Conservation (phyloP, 1,140 invertebrate genomes). For the Whitmania pigra region DNA sequence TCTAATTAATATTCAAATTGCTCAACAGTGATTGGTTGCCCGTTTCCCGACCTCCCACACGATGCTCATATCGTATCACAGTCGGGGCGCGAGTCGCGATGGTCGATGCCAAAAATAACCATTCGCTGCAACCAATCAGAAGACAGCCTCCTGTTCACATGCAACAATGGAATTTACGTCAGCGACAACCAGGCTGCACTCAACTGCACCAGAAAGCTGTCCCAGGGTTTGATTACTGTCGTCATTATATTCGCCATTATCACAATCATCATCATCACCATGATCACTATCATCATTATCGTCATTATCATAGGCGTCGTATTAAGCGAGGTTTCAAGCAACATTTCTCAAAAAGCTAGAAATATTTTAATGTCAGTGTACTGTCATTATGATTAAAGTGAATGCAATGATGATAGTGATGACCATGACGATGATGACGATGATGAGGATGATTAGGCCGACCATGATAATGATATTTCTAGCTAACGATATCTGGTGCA, state of each 20-base stretch:
- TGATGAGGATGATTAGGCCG: neutral
- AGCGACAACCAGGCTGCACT: neutral
- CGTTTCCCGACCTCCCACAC: no score
- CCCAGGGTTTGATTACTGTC: neutral
- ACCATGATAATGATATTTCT: neutral
- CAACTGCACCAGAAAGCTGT: neutral
- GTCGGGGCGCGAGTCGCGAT: no score
- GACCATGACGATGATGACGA: neutral
- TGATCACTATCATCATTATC: slow-evolving; percentile 11
- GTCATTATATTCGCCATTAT: slow-evolving; percentile 8
- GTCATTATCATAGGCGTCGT: slow-evolving; percentile 5
- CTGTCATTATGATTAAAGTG: neutral
- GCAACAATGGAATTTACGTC: slow-evolving; percentile 5
- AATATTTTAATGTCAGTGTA: no score
- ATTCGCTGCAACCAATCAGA: slow-evolving; percentile 15
- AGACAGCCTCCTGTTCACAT: neutral
- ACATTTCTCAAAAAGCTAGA: no score
- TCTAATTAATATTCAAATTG: no score
- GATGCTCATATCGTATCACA: no score
- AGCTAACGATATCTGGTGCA: neutral
- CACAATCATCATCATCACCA: slow-evolving; percentile 14
- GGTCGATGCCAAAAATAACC: slow-evolving; percentile 4
- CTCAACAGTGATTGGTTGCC: no score
- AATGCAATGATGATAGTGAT: neutral
- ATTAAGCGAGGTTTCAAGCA: neutral